These are phyloP conservation scores for Pempheris klunzingeri DNA, from an alignment of 2,797 vertebrate genomes.

Conservation along the genomic window DNA sequence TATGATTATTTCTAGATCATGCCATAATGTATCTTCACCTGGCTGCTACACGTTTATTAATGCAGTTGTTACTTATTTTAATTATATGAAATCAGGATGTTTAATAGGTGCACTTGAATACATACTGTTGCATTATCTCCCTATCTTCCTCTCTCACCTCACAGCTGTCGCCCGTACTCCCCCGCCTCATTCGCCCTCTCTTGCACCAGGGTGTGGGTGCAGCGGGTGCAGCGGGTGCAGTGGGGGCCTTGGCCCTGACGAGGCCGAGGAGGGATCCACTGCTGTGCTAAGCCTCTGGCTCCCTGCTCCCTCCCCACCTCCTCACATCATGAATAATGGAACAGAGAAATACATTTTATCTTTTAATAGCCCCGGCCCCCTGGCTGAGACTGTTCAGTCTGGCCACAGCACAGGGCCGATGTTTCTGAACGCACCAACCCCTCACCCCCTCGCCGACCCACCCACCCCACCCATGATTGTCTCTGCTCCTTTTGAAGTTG, in stretches of 20 bases:
- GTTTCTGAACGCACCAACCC: constrained; percentile 67
- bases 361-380: constrained; percentile 86
- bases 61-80: neutral
- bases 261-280: constrained; percentile 78
- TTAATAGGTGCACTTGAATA: constrained; percentile 52
- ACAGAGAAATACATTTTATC: constrained; percentile 89
- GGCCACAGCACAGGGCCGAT: constrained; percentile 72
- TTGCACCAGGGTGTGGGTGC: constrained; percentile 71
- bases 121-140: constrained; percentile 69
- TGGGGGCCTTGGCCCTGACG: constrained; percentile 70
- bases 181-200: constrained; percentile 59
- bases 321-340: constrained; percentile 89
- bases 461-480: constrained; percentile 78
- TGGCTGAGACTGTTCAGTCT: constrained; percentile 79
- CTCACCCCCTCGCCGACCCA: constrained; percentile 7
- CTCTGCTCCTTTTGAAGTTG: constrained; percentile 86
- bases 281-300: constrained; percentile 84
- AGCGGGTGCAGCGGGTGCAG: constrained; percentile 67
- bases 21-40: neutral
- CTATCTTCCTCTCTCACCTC: constrained; percentile 63
- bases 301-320: constrained; percentile 76
- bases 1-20: neutral
- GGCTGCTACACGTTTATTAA: neutral
- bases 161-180: constrained; percentile 70
- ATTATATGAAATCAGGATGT: constrained; percentile 16